Evolutionary conservation across 2,888 invertebrate genomes (phyloP).

Genomic region (Pantelozetes paolii): DNA sequence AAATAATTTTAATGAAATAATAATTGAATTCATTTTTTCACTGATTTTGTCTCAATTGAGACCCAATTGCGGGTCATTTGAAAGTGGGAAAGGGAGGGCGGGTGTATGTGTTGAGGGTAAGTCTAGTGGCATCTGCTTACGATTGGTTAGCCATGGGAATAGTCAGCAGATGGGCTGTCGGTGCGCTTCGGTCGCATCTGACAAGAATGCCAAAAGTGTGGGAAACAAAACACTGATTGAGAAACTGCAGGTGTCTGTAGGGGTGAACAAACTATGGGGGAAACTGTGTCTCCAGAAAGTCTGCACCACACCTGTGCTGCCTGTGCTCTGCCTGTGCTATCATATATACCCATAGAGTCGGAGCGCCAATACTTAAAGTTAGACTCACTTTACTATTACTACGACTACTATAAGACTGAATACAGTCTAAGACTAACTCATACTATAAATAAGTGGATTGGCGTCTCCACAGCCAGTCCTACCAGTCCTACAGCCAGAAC

Average conservation of each 20-base stretch:
- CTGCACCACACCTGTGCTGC: constrained; percentile 23
- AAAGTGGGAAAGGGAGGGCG: background rate
- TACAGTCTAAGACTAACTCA: constrained; percentile 8
- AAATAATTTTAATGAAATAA: no score
- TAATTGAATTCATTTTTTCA: no score
- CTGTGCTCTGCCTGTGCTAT: background rate
- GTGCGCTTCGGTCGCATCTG: constrained; percentile 13
- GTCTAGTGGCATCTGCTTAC: constrained; percentile 26
- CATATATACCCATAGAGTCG: background rate
- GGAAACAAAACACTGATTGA: constrained; percentile 30
- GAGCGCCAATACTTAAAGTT: constrained; percentile 1
- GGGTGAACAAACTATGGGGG: constrained; percentile 13
- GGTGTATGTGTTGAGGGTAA: background rate
- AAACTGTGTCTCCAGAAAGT: constrained; percentile 21
- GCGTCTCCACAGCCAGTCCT: background rate
- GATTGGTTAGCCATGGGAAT: constrained; percentile 14
- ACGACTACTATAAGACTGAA: no score
- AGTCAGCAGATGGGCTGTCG: constrained; percentile 7
- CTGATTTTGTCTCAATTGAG: no score
- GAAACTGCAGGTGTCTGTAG: constrained; percentile 28
- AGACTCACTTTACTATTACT: background rate
- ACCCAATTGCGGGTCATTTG: no score
- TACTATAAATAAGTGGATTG: constrained; percentile 10
- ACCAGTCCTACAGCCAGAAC: background rate
- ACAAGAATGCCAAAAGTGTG: constrained; percentile 24